phyloP scores from a whole-genome alignment of 2,113 vertebrate genomes.

The Peromyscus polionotus region DNA sequence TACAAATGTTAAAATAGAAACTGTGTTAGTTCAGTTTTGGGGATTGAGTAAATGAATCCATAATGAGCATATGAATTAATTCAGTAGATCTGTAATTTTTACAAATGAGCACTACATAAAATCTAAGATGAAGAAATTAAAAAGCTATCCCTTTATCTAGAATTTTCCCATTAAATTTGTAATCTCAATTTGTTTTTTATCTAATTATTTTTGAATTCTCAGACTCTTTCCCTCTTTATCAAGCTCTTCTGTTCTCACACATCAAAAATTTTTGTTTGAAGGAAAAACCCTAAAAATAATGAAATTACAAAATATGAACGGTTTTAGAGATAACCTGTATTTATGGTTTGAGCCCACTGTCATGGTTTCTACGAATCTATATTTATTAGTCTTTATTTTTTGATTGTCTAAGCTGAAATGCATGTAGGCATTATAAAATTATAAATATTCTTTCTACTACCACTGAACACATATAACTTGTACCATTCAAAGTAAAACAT shows the following conservation, averaged over 20 bases:
- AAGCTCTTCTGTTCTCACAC: background rate
- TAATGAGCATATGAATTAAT: background rate
- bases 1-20: conserved; percentile 63
- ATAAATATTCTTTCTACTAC: background rate
- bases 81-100: background rate
- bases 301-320: background rate
- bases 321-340: background rate
- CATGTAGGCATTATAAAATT: background rate
- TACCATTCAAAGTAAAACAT: background rate
- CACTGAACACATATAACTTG: background rate
- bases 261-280: background rate
- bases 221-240: background rate
- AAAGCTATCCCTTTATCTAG: background rate
- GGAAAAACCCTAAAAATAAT: background rate
- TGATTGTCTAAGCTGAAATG: background rate
- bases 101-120: background rate
- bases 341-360: background rate
- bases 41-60: conserved; percentile 10
- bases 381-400: background rate
- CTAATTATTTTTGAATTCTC: background rate
- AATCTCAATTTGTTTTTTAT: background rate
- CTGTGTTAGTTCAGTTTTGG: background rate
- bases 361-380: background rate
- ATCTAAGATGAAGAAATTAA: background rate
- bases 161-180: background rate